Percentiles rank a stretch among this genome's conserved stretches.
phyloP scores from a whole-genome alignment of 2,113 vertebrate genomes.

The Phainopepla nitens region DNA sequence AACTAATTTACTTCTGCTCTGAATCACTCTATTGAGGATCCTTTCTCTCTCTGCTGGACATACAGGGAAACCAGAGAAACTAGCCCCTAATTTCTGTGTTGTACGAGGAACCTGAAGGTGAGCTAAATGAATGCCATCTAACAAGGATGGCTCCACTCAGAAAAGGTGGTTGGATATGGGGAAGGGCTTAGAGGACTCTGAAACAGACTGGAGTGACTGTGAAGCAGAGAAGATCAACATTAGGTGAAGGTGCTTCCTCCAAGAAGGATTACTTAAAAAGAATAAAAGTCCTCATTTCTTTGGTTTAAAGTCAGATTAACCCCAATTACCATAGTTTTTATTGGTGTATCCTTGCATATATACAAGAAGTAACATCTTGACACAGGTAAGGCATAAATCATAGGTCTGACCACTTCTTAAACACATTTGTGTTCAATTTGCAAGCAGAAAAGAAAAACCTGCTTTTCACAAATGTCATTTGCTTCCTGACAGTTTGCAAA shows the following conservation, averaged over 20 bases:
- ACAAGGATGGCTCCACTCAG: neutral
- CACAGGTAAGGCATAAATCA: neutral
- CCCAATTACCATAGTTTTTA: neutral
- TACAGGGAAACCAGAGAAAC: neutral
- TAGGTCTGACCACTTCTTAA: slow-evolving; percentile 47
- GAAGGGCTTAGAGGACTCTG: neutral
- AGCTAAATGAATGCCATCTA: neutral
- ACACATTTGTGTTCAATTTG: slow-evolving; percentile 29
- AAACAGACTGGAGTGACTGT: neutral
- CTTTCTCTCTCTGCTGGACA: neutral
- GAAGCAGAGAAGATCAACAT: neutral
- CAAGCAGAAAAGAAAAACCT: slow-evolving; percentile 21
- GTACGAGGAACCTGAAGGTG: neutral
- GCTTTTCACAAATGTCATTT: slow-evolving; percentile 51
- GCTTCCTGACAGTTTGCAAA: slow-evolving; percentile 60
- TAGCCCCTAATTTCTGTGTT: neutral
- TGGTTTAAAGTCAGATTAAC: neutral
- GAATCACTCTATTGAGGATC: neutral
- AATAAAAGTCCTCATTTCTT: neutral
- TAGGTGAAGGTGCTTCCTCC: neutral
- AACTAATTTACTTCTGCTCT: neutral
- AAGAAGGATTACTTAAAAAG: neutral
- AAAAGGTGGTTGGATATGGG: neutral
- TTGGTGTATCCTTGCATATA: neutral
- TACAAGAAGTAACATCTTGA: neutral